A percentile compares a stretch with the other conserved stretches of the same genome.
These are phyloP conservation scores for Cyclophora albipunctata DNA, from an alignment of 2,888 invertebrate genomes.

Conservation along the genomic window DNA sequence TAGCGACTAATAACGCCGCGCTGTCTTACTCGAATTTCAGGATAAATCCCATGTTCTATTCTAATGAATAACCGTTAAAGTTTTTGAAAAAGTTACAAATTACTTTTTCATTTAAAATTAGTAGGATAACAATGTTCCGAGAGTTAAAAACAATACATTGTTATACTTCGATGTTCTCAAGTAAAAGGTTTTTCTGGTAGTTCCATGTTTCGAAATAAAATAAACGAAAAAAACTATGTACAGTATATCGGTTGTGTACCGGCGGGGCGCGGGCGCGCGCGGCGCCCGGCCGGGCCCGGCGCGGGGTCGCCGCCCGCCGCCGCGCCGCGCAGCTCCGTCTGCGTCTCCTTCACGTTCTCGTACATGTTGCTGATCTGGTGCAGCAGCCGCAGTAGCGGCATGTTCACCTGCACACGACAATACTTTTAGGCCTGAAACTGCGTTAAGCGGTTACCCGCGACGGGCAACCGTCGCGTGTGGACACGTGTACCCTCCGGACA, in stretches of 20 bases:
- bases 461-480: background rate
- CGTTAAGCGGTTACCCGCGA: too few species aligned
- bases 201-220: constrained; percentile 76
- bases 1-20: too few species aligned
- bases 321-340: constrained; percentile 84
- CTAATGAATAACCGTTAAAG: too few species aligned
- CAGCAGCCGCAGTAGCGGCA: constrained; percentile 92
- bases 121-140: too few species aligned
- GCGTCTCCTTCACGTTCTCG: constrained; percentile 96
- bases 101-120: too few species aligned
- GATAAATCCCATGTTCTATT: too few species aligned
- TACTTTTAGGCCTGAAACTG: background rate
- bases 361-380: constrained; percentile 99
- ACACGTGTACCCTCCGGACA: too few species aligned
- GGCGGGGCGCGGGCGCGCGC: constrained; percentile 22
- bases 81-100: too few species aligned
- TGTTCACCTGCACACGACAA: constrained; percentile 81
- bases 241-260: constrained; percentile 63
- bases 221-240: too few species aligned
- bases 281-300: constrained; percentile 30
- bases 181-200: constrained; percentile 82
- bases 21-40: too few species aligned
- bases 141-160: too few species aligned
- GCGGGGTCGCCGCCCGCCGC: constrained; percentile 62
- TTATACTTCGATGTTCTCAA: too few species aligned